These are phyloP conservation scores for Peucedramus taeniatus DNA, from an alignment of 2,113 vertebrate genomes.

Conservation along the genomic window DNA sequence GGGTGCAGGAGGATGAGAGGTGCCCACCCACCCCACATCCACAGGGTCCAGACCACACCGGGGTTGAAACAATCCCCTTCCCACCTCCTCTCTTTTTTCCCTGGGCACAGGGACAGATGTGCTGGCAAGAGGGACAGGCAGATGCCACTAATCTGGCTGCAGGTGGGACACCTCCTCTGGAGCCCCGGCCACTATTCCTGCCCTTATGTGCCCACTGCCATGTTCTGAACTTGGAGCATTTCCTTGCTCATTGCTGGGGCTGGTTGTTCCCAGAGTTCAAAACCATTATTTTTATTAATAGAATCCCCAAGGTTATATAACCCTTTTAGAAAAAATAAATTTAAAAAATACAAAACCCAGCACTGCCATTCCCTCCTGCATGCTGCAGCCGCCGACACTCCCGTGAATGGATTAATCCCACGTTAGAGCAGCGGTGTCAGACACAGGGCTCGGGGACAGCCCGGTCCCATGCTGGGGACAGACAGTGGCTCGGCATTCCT, in stretches of 20 bases:
- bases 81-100: not conserved
- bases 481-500: not conserved
- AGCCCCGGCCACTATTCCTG: not conserved
- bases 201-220: not conserved
- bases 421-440: not conserved
- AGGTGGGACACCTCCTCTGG: not conserved
- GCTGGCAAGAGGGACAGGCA: not conserved
- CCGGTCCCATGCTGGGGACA: rapidly evolving
- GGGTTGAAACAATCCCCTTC: not conserved
- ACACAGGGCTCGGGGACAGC: not conserved
- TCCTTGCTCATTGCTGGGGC: not conserved
- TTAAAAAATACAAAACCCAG: not conserved
- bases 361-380: not conserved
- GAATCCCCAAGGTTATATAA: conserved; percentile 62
- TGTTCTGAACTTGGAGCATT: not conserved
- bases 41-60: not conserved
- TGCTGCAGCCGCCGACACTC: not conserved
- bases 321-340: not conserved
- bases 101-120: not conserved
- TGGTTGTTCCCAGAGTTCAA: conserved; percentile 48
- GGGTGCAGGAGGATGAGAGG: not conserved
- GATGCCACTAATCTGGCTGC: not conserved
- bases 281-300: conserved; percentile 66
- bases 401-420: not conserved
- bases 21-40: not conserved